These are phyloP conservation scores for Neuroscelio doddi DNA, from an alignment of 2,888 invertebrate species.

Conservation along the genomic window DNA sequence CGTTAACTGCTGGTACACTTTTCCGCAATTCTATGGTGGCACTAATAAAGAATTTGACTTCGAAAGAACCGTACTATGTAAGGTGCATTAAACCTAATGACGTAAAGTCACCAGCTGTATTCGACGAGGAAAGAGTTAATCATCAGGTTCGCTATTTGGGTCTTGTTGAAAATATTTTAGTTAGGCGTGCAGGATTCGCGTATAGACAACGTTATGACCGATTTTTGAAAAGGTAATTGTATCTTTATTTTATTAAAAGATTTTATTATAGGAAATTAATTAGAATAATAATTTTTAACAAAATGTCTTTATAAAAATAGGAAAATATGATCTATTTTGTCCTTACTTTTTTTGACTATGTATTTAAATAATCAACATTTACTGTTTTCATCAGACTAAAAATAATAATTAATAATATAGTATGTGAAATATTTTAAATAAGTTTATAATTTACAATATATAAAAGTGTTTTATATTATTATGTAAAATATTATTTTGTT, in stretches of 20 bases:
- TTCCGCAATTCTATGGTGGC: slow-evolving; percentile 97
- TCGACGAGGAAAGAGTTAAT: slow-evolving; percentile 86
- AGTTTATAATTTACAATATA: too few species aligned
- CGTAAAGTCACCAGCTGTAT: slow-evolving; percentile 87
- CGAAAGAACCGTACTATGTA: slow-evolving; percentile 97
- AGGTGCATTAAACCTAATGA: slow-evolving; percentile 98
- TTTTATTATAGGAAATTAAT: too few species aligned
- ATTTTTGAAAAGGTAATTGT: slow-evolving; percentile 91
- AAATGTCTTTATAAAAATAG: background rate
- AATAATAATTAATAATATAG: too few species aligned
- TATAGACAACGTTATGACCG: slow-evolving; percentile 94
- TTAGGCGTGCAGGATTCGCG: slow-evolving; percentile 97
- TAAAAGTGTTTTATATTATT: too few species aligned
- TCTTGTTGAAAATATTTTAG: slow-evolving; percentile 94
- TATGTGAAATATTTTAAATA: too few species aligned
- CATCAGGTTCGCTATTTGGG: slow-evolving; percentile 91
- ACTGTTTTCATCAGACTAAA: too few species aligned
- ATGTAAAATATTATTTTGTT: too few species aligned
- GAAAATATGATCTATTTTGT: slow-evolving; percentile 1
- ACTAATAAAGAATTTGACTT: slow-evolving; percentile 88
- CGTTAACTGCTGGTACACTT: slow-evolving; percentile 92
- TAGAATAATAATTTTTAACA: too few species aligned
- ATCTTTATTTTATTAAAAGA: too few species aligned
- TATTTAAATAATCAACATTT: too few species aligned
- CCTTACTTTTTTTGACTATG: slow-evolving; percentile 12